Percentiles rank a stretch among this genome's conserved stretches.
These are phyloP conservation scores for Harmothoe impar DNA, from an alignment of 2,888 invertebrate genomes.

Conservation along the genomic window DNA sequence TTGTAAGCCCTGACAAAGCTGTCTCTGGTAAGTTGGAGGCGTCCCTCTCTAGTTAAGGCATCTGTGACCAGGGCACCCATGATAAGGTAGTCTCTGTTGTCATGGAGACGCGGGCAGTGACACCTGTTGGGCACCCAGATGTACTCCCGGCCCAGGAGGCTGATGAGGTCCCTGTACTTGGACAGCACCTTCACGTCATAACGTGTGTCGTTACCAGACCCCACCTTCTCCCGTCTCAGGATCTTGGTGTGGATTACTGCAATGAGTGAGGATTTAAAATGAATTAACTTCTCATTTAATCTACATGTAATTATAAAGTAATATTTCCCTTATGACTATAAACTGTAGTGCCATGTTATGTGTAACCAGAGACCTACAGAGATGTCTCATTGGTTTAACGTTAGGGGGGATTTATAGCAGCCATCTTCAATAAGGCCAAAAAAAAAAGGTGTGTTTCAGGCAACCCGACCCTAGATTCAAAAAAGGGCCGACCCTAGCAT, in stretches of 20 bases:
- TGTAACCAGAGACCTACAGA: too few relatives aligned
- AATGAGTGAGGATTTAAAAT: too few relatives aligned
- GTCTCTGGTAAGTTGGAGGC: slow-evolving; percentile 2
- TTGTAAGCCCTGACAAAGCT: slow-evolving; percentile 50
- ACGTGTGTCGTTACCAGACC: slow-evolving; percentile 46
- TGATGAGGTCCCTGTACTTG: slow-evolving; percentile 34
- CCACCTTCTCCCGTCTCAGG: not conserved
- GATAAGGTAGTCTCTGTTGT: slow-evolving; percentile 31
- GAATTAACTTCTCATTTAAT: too few relatives aligned
- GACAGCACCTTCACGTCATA: slow-evolving; percentile 50
- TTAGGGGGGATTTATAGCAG: too few relatives aligned
- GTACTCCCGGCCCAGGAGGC: slow-evolving; percentile 53
- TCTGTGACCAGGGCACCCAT: slow-evolving; percentile 55
- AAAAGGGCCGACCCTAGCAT: too few relatives aligned
- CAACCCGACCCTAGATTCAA: too few relatives aligned
- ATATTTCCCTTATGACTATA: not conserved
- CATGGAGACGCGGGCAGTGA: slow-evolving; percentile 57
- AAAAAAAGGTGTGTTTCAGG: too few relatives aligned
- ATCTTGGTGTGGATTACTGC: slow-evolving; percentile 4
- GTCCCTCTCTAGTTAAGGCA: slow-evolving; percentile 5
- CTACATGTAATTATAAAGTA: too few relatives aligned
- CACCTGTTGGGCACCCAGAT: slow-evolving; percentile 58
- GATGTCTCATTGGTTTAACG: too few relatives aligned
- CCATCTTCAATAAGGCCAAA: too few relatives aligned
- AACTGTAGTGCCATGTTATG: not conserved